Conservation (phyloP, 2,113 vertebrate genomes). For the Leiothrix lutea region DNA sequence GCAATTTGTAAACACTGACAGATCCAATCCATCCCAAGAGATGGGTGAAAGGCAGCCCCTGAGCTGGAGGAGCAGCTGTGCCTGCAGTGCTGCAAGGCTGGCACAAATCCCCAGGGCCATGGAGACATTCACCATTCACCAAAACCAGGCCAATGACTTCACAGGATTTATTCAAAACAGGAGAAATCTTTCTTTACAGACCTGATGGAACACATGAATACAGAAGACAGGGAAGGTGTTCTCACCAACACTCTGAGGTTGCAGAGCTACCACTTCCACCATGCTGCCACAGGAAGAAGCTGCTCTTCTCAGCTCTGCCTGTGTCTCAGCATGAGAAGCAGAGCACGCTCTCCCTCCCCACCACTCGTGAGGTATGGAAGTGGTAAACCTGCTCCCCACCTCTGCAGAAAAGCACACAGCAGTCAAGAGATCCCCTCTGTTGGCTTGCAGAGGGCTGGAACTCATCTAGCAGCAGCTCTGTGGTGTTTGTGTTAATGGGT, state of each 20-base stretch:
- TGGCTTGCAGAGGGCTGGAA: background rate
- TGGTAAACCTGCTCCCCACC: background rate
- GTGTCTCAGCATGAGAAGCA: background rate
- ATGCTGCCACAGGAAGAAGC: background rate
- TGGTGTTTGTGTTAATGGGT: background rate
- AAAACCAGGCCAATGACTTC: background rate
- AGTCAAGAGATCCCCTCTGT: background rate
- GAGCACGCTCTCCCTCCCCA: background rate
- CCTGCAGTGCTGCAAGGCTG: background rate
- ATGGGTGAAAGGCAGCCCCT: background rate
- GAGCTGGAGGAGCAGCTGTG: background rate
- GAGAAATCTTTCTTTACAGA: constrained; percentile 1
- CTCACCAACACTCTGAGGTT: background rate
- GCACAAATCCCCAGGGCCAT: background rate
- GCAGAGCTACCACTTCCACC: background rate
- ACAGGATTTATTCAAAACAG: constrained; percentile 40
- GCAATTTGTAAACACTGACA: background rate
- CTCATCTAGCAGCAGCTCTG: background rate
- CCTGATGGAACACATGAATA: background rate
- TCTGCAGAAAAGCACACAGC: background rate
- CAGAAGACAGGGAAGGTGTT: background rate
- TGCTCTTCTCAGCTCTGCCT: background rate
- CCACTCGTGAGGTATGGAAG: rapidly evolving
- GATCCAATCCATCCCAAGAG: background rate
- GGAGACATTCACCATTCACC: background rate